Conservation (phyloP, 1,140 invertebrate species). For the Aphidius ervi region DNA sequence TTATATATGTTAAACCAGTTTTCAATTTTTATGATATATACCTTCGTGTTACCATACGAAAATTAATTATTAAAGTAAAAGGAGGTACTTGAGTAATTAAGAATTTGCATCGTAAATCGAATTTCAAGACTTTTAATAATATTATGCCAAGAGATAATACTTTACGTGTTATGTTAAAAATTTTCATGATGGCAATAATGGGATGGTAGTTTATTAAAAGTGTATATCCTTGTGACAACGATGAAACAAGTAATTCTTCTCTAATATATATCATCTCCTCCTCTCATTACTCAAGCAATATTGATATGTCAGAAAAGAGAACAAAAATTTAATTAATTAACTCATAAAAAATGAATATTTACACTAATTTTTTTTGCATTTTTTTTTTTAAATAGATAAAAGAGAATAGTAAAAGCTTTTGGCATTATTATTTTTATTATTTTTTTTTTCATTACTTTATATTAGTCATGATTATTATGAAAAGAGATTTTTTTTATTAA, state of each 20-base stretch:
- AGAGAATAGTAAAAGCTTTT: too few species aligned
- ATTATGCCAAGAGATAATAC: constrained; percentile 15
- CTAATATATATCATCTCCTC: neutral
- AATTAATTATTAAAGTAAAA: constrained; percentile 30
- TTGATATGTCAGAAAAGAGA: neutral
- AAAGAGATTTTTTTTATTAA: too few species aligned
- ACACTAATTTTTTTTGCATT: neutral
- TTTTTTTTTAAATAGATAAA: neutral
- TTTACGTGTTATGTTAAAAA: constrained; percentile 4
- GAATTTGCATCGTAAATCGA: constrained; percentile 37
- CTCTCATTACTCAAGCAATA: neutral
- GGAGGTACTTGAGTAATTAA: constrained; percentile 28
- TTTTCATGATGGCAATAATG: constrained; percentile 20
- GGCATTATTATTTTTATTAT: neutral
- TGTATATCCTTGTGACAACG: constrained; percentile 22
- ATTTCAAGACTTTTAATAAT: constrained; percentile 27
- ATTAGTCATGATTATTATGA: too few species aligned
- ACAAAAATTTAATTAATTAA: neutral
- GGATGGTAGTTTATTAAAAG: constrained; percentile 27
- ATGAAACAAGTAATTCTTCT: constrained; percentile 6
- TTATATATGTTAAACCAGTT: constrained; percentile 5
- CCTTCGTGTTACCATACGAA: constrained; percentile 22
- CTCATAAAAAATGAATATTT: neutral
- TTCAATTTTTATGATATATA: neutral
- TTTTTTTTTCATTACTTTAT: constrained; percentile 1